These are phyloP conservation scores for Xiphophorus maculatus DNA, from an alignment of 2,113 vertebrate genomes.

Conservation along the genomic window DNA sequence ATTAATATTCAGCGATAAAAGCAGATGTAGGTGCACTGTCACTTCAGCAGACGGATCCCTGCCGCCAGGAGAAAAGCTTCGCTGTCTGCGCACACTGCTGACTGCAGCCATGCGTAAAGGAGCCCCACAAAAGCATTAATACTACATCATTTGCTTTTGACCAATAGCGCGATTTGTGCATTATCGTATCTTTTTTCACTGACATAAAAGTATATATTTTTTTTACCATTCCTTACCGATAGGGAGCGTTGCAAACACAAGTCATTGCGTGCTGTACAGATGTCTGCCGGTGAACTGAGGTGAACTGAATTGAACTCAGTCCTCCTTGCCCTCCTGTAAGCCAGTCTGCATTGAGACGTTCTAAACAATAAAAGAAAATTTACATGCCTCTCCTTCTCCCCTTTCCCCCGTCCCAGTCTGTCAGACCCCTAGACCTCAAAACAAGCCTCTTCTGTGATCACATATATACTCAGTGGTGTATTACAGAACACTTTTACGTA, in stretches of 20 bases:
- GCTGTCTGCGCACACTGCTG: conserved; percentile 22
- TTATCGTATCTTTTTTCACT: conserved; percentile 22
- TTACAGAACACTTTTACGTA: conserved; percentile 43
- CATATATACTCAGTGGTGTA: conserved; percentile 23
- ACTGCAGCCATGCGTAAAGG: conserved; percentile 59
- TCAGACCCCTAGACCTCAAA: conserved; percentile 20
- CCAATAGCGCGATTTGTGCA: conserved; percentile 43
- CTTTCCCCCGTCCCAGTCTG: conserved; percentile 17
- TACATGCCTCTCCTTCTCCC: neutral
- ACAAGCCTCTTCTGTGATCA: conserved; percentile 1
- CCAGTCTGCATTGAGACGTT: neutral
- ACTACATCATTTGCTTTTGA: conserved; percentile 38
- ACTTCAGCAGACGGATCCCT: neutral
- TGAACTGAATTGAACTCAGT: conserved; percentile 72
- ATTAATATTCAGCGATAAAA: neutral
- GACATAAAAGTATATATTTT: neutral
- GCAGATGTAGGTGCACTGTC: too few species aligned
- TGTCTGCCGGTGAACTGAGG: conserved; percentile 66
- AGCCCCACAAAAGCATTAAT: conserved; percentile 40
- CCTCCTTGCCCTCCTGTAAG: conserved; percentile 41
- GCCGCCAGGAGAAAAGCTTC: conserved; percentile 22
- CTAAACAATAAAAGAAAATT: conserved; percentile 22
- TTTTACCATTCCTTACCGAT: conserved; percentile 76
- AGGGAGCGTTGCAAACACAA: conserved; percentile 81
- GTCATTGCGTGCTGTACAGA: conserved; percentile 51